Percentiles rank a stretch among this genome's conserved stretches.
Conservation (phyloP, 1,140 invertebrate genomes). For the Bacillus rossius region DNA sequence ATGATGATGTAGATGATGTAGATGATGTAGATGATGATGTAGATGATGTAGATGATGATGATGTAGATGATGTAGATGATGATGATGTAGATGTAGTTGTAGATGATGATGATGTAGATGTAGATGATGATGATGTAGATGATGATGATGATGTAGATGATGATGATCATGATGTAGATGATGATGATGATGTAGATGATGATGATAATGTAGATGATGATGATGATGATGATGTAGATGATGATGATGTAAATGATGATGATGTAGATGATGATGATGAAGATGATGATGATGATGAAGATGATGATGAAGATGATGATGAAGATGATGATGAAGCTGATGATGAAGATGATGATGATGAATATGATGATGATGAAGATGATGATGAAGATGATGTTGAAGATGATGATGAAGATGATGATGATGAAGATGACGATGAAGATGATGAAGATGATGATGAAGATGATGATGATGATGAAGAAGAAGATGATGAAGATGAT, state of each 20-base stretch:
- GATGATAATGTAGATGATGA: constrained; percentile 1
- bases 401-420: too few relatives aligned
- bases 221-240: constrained; percentile 5
- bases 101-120: not conserved
- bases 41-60: constrained; percentile 1
- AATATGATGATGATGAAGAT: not conserved
- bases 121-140: not conserved
- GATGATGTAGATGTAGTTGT: not conserved
- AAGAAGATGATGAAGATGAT: not conserved
- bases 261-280: not conserved
- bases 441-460: not conserved
- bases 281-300: constrained; percentile 1
- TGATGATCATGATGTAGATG: not conserved
- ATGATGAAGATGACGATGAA: too few relatives aligned
- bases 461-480: too few relatives aligned
- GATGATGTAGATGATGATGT: constrained; percentile 2
- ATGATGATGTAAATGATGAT: constrained; percentile 1
- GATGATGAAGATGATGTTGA: too few relatives aligned
- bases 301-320: constrained; percentile 4
- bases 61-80: constrained; percentile 1
- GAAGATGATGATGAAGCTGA: not conserved
- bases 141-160: not conserved
- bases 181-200: not conserved
- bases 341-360: constrained; percentile 1
- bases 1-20: not conserved